These are phyloP conservation scores for Callocephalon fimbriatum DNA, from an alignment of 2,113 vertebrate genomes.

Conservation along the genomic window DNA sequence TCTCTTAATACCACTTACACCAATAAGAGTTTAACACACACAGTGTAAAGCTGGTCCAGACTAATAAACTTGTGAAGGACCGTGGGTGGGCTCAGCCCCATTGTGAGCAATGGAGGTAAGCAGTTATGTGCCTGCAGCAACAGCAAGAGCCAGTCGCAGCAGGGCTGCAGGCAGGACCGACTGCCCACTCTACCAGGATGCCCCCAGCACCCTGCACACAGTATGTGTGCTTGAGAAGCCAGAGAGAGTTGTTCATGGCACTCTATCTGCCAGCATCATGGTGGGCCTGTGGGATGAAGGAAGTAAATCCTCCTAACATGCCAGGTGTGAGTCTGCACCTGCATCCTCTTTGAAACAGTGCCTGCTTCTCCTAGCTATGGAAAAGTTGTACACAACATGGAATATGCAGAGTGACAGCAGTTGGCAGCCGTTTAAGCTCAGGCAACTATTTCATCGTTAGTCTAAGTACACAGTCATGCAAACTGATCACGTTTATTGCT, in stretches of 20 bases:
- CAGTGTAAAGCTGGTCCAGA: neutral
- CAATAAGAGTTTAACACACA: neutral
- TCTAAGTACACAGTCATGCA: slow-evolving; percentile 45
- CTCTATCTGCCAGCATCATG: neutral
- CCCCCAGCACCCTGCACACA: neutral
- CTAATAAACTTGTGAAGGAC: neutral
- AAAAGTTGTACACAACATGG: neutral
- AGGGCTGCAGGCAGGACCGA: neutral
- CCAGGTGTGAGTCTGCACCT: slow-evolving; percentile 46
- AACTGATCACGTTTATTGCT: slow-evolving; percentile 56
- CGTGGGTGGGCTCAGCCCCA: neutral
- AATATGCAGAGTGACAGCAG: slow-evolving; percentile 28
- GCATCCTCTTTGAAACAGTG: neutral
- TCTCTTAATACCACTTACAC: neutral
- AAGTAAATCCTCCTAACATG: neutral
- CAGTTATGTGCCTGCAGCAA: neutral
- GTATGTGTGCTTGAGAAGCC: rapidly evolving
- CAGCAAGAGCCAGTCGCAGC: neutral
- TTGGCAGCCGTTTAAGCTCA: slow-evolving; percentile 37
- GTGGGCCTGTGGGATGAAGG: neutral
- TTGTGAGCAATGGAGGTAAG: rapidly evolving
- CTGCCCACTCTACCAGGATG: neutral
- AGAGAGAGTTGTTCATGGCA: neutral
- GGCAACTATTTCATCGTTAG: slow-evolving; percentile 49
- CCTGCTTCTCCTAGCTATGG: neutral